Evolutionary conservation across 1,140 invertebrate species (phyloP).

Genomic region (Gryon sp.): DNA sequence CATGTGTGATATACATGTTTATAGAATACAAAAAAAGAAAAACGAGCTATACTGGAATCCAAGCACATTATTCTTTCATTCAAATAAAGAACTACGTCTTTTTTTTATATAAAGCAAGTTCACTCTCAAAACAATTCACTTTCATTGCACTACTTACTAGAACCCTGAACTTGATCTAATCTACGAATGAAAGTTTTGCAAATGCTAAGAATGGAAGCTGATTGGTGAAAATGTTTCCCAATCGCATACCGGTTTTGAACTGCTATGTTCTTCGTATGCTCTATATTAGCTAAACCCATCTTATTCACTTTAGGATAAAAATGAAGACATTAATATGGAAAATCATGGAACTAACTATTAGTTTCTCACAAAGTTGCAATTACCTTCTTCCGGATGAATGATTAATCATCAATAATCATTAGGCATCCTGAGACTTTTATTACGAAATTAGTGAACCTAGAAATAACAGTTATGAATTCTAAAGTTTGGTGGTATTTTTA

Average conservation of each 20-base stretch:
- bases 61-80: slow-evolving; percentile 32
- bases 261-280: neutral
- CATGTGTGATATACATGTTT: slow-evolving; percentile 23
- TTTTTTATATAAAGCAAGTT: too few relatives aligned
- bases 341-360: too few relatives aligned
- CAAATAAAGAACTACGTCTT: too few relatives aligned
- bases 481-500: too few relatives aligned
- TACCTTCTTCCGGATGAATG: too few relatives aligned
- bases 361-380: too few relatives aligned
- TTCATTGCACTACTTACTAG: slow-evolving; percentile 36
- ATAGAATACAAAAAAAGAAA: slow-evolving; percentile 22
- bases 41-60: slow-evolving; percentile 40
- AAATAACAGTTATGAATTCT: too few relatives aligned
- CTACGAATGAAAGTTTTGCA: slow-evolving; percentile 37
- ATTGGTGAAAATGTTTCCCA: slow-evolving; percentile 27
- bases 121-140: slow-evolving; percentile 44
- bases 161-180: slow-evolving; percentile 50
- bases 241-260: neutral
- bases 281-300: slow-evolving; percentile 8
- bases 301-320: too few relatives aligned
- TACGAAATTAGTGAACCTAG: too few relatives aligned
- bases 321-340: too few relatives aligned
- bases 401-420: too few relatives aligned
- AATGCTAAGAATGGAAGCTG: slow-evolving; percentile 4
- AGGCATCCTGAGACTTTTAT: too few relatives aligned